Base-by-base conservation (phyloP, 2,888 invertebrate genomes). In the Campoletis raptor region DNA sequence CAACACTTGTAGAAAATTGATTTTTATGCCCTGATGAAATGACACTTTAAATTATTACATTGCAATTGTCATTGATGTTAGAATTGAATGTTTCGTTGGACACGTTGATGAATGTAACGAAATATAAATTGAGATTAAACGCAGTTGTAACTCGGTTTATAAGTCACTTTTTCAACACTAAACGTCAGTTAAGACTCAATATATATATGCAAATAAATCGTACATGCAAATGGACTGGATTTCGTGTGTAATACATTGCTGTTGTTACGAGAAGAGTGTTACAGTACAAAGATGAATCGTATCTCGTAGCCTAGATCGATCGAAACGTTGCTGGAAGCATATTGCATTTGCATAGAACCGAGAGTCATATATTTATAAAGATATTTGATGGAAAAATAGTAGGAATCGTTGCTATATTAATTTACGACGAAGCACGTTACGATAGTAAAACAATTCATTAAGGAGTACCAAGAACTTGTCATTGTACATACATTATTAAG, bases 271-370 rank as follows among this genome's bases (percentile, higher is more conserved):
- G 64, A 85, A 83, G 72, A 70, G 73, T 30, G 30, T 79, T 79
- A 69, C 77, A 36, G 66, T 42, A 80, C 83, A 80, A 83, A 86
- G 85, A 86, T 86, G 83, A 83, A 86, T 86, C 76, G 85, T 83
- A 80, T 86, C 83, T 80, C 76, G 12, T 76, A 83, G 76, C 83
- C 83, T 83, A 83, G 80, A 86, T 86, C 85, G 80, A 77, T 77
- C 76, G 70, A 48, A 83, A 76, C 76, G 66, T 82, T 40, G 79
- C 67, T 86, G 76, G 66, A 70, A 86, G 83, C 80, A 66, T 52
- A 54, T 66, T 72, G 37, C 57, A 86, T 86, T 86, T 83, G 70
- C 85, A 86, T 83, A 80, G 83, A 66, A 42, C 15, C 48, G 83
- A 67, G 69, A 42, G 57, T 57, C 21, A 66, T 36, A 40, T 78